Base-by-base conservation (phyloP, 1,140 invertebrate genomes). In the Drosophila biarmipes region DNA sequence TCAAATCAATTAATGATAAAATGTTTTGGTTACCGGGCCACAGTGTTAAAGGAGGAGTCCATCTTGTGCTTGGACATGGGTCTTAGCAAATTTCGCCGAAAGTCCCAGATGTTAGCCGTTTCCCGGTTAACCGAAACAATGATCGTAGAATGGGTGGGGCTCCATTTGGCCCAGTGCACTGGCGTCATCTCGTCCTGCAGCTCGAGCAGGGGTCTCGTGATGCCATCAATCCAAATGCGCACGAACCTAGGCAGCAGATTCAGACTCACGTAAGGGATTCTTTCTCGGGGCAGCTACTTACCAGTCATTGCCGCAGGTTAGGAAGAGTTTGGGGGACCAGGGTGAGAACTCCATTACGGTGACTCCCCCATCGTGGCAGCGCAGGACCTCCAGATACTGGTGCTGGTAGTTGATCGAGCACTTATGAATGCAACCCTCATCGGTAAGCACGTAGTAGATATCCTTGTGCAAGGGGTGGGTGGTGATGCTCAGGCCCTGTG, bases 301-400 rank as follows among this genome's bases (percentile, higher is more conserved):
- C 94, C 96, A 97, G 91, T 98, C 97, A 19, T 96, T 96, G 38
- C 97, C 97, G 80, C 96, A 96, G 0, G 96, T 97, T 0, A 97
- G 92, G 68, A 96, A 95, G 14, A 98, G 93, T 49, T 95, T 94
- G 0, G 94, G 92, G 87, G 96, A 96, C 92, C 95, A 97, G 0
- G 95, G 95, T 6, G 97, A 98, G 93, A 96, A 96, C 46, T 95
- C 92, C 51, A 98, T 94, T 14, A 93, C 93, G 81, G 96, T 96
- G 0, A 98, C 94, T 0, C 96, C 95, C 11, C 96, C 96, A 29
- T 96, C 93, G 84, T 98, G 97, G 0, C 96, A 96, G 52, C 94
- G 91, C 56, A 95, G 96, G 0, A 95, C 95, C 31, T 95, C 94
- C 27, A 96, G 94, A 61, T 96, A 94, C 71, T 95, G 94, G 72